These are phyloP conservation scores for Phengaris alcon DNA, from an alignment of 2,888 invertebrate species.

Conservation along the genomic window DNA sequence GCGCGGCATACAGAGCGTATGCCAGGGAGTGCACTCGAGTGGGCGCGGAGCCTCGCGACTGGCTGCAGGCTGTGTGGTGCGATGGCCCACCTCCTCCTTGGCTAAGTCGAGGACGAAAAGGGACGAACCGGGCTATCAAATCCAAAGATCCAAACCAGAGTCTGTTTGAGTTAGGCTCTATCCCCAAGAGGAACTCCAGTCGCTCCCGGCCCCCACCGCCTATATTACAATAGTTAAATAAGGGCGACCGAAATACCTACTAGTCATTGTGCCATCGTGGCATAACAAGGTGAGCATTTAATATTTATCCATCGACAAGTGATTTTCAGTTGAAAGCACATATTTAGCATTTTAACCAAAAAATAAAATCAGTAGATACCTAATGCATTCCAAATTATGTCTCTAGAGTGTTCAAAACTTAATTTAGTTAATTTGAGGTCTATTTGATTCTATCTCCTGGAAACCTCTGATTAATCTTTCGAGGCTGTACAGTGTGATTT, in stretches of 20 bases:
- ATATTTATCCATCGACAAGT: background rate
- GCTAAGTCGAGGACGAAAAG: slow-evolving; percentile 56
- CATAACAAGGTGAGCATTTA: slow-evolving; percentile 58
- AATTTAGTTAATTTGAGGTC: no score
- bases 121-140: slow-evolving; percentile 40
- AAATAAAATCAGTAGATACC: background rate
- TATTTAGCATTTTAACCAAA: background rate
- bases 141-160: slow-evolving; percentile 41
- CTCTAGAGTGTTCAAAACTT: background rate
- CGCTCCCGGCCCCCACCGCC: slow-evolving; percentile 71
- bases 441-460: background rate
- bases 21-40: slow-evolving; percentile 90
- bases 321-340: background rate
- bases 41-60: slow-evolving; percentile 85
- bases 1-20: slow-evolving; percentile 93
- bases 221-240: slow-evolving; percentile 57
- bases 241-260: slow-evolving; percentile 54
- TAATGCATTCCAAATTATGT: background rate
- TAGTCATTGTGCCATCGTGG: slow-evolving; percentile 74
- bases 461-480: background rate
- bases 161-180: slow-evolving; percentile 53
- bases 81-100: slow-evolving; percentile 67
- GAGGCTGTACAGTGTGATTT: background rate
- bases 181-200: slow-evolving; percentile 58
- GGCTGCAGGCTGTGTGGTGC: slow-evolving; percentile 86